A percentile compares a stretch with the other conserved stretches of the same genome.
phyloP scores from a whole-genome alignment of 2,113 vertebrate species.

The Bubo blakistoni region DNA sequence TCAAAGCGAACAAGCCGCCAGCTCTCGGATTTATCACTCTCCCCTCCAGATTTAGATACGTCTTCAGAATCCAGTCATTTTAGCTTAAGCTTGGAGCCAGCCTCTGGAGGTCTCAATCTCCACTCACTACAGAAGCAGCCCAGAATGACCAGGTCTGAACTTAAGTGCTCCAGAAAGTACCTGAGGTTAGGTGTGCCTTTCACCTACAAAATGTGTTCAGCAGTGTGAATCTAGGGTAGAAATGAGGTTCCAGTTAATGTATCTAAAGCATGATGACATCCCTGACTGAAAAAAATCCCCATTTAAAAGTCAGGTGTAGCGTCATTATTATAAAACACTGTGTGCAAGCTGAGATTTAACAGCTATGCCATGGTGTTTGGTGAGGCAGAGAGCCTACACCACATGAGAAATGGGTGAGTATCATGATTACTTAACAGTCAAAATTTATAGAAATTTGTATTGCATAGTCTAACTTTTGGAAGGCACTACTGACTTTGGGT shows the following conservation, averaged over 20 bases:
- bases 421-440: background rate
- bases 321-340: background rate
- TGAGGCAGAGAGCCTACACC: background rate
- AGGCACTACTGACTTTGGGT: background rate
- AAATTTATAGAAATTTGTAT: background rate
- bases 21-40: background rate
- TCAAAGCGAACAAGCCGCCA: background rate
- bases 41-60: background rate
- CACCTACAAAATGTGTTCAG: background rate
- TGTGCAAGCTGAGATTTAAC: background rate
- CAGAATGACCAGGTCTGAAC: background rate
- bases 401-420: background rate
- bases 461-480: background rate
- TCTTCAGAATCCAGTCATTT: background rate
- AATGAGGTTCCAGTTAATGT: background rate
- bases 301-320: background rate
- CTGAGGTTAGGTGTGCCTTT: background rate
- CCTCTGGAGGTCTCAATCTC: background rate
- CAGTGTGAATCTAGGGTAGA: background rate
- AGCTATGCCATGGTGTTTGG: background rate
- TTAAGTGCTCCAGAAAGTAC: background rate
- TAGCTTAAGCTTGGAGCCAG: background rate
- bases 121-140: background rate
- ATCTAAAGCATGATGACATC: background rate
- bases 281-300: background rate